Percentiles rank a stretch among this genome's conserved stretches.
phyloP scores from a whole-genome alignment of 2,113 vertebrate species.

The Sander vitreus region DNA sequence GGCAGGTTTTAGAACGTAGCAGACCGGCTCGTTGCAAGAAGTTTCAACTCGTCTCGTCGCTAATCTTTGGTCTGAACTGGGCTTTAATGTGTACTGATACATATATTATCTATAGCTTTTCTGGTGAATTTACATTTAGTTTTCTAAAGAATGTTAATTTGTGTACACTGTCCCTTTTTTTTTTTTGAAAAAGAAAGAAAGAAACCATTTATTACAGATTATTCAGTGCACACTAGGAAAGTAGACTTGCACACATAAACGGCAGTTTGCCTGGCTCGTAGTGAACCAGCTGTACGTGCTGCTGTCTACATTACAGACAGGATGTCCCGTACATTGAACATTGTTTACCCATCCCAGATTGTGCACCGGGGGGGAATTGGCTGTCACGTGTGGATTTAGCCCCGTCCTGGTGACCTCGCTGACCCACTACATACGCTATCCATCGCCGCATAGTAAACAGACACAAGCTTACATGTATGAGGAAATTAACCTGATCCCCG shows the following conservation, averaged over 20 bases:
- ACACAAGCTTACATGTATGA: conserved; percentile 9
- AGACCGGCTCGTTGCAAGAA: too few species aligned
- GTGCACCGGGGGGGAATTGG: neutral
- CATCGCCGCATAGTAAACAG: neutral
- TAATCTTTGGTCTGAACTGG: too few species aligned
- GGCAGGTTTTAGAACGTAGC: too few species aligned
- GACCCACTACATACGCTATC: conserved; percentile 15
- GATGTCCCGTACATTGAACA: neutral
- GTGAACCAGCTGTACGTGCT: neutral
- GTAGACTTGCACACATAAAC: neutral
- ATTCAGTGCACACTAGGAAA: neutral
- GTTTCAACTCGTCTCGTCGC: too few species aligned
- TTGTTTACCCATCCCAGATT: conserved; percentile 1
- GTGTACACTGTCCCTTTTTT: too few species aligned
- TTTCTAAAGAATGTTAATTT: too few species aligned
- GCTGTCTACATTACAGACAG: neutral
- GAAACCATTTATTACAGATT: too few species aligned
- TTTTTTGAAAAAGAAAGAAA: too few species aligned
- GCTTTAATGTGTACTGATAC: too few species aligned
- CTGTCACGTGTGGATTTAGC: conserved; percentile 27
- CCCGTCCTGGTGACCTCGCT: neutral
- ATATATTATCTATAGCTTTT: too few species aligned
- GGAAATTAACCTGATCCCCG: neutral
- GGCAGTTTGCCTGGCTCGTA: neutral
- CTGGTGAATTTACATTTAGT: too few species aligned